Evolutionary conservation across 1,140 invertebrate genomes (phyloP), one percentile per base, ranked within the genome.

Genomic region (Carposina sasakii): DNA sequence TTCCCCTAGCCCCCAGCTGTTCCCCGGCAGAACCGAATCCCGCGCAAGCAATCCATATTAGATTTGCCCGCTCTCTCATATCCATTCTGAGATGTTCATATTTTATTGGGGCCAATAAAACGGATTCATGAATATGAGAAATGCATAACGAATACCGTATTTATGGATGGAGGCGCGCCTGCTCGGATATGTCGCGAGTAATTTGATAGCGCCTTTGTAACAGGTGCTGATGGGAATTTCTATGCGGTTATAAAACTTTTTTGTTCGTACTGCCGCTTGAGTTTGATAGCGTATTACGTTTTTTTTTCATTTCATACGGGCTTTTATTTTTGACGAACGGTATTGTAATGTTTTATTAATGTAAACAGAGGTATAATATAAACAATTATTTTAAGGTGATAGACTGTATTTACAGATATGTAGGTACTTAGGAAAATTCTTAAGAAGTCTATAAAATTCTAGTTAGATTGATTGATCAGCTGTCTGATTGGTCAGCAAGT

Each of bases 91-190:
- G 82, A 85, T 85, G 83, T 85, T 85, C 85, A 86, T 86, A 86
- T 86, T 86, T 86, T 86, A 86, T 85, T 85, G 82, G 69, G 76
- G 81, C 83, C 81, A 86, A 86, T 86, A 86, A 86, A 85, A 85
- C 74, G 83, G 83, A 85, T 86, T 85, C 85, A 85, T 81, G 78
- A 82, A 85, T 85, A 85, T 85, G 81, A 82, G 78, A 85, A 82
- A 82, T 82, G 81, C 81, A 84, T 84, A 81, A 82, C 81, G 76
- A 81, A 84, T 84, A 79, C 61, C 71, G 68, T 82, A 84, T 84
- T 84, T 84, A 84, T 84, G 76, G 79, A 69, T 70, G 64, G 71
- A 75, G 73, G 69, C 73, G 74, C 61, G 71, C 71, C 55, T 63
- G 63, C 69, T 62, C 65, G 71, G 73, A 75, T 79, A 69, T 83